These are phyloP conservation scores for Zaprionus kolodkinae DNA, from an alignment of 1,140 invertebrate genomes.

Conservation along the genomic window DNA sequence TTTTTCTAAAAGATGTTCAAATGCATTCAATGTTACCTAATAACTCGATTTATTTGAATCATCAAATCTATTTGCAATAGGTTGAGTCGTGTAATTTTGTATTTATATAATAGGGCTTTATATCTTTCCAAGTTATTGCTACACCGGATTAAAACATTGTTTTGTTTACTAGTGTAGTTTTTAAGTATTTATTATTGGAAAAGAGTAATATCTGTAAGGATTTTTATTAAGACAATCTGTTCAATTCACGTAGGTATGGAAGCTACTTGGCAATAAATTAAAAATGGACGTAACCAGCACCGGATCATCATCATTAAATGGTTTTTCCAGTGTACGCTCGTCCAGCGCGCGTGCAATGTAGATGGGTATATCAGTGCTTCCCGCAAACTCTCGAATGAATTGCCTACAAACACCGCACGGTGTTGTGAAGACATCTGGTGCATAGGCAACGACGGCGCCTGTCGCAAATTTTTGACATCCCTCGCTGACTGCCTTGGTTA, in stretches of 20 bases:
- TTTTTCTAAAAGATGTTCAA: not conserved
- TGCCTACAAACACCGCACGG: slow-evolving; percentile 98
- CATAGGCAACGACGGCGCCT: slow-evolving; percentile 90
- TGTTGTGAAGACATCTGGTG: slow-evolving; percentile 88
- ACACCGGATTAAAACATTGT: not conserved
- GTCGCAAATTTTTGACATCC: slow-evolving; percentile 91
- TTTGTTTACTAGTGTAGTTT: not conserved
- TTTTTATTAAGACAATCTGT: not conserved
- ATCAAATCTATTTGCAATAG: not conserved
- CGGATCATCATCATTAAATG: slow-evolving; percentile 49
- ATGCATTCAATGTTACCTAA: not conserved
- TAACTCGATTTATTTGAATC: not conserved
- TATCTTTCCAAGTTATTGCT: too few relatives aligned
- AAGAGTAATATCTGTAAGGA: not conserved
- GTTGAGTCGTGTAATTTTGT: too few relatives aligned
- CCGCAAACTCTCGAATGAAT: slow-evolving; percentile 90
- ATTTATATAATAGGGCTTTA: too few relatives aligned
- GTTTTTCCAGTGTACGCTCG: slow-evolving; percentile 70
- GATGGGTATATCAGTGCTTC: slow-evolving; percentile 87
- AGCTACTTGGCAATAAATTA: slow-evolving; percentile 87
- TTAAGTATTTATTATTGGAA: not conserved
- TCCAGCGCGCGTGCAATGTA: slow-evolving; percentile 89
- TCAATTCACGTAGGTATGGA: slow-evolving; percentile 56
- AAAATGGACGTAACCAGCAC: slow-evolving; percentile 88
- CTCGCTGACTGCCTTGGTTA: slow-evolving; percentile 94